phyloP scores from a whole-genome alignment of 92 coral and sea anemone genomes.

The Pocillopora meandrina region DNA sequence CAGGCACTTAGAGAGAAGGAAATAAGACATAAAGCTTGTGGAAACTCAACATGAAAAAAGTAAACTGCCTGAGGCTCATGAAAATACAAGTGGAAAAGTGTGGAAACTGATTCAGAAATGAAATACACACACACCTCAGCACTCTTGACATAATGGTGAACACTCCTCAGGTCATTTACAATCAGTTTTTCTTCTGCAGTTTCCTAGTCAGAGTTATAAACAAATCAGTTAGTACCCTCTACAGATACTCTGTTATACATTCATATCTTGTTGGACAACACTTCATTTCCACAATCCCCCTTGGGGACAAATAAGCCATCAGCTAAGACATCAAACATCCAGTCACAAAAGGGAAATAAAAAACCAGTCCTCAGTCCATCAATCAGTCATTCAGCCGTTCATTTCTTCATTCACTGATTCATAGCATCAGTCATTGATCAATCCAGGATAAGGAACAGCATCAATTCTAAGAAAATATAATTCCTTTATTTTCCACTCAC shows the following conservation, averaged over 20 bases:
- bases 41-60: no score
- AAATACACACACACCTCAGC: constrained; percentile 64
- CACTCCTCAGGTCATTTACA: constrained; percentile 86
- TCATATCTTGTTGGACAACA: no score
- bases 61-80: background rate
- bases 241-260: background rate
- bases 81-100: background rate
- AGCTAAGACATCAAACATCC: no score
- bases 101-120: no score
- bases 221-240: no score
- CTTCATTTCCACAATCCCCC: no score
- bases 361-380: background rate
- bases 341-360: no score
- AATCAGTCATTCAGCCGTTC: background rate
- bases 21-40: fast-evolving
- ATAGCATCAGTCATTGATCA: background rate
- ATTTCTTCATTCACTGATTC: background rate
- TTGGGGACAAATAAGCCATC: no score
- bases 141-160: constrained; percentile 83
- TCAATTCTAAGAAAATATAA: background rate
- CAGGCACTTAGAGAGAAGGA: no score
- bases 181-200: constrained; percentile 90
- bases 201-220: constrained; percentile 51
- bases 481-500: constrained; percentile 20
- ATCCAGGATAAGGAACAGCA: background rate